Evolutionary conservation across 35 echinoderm and acorn worm species (phyloP).

Genomic region (Lytechinus pictus): DNA sequence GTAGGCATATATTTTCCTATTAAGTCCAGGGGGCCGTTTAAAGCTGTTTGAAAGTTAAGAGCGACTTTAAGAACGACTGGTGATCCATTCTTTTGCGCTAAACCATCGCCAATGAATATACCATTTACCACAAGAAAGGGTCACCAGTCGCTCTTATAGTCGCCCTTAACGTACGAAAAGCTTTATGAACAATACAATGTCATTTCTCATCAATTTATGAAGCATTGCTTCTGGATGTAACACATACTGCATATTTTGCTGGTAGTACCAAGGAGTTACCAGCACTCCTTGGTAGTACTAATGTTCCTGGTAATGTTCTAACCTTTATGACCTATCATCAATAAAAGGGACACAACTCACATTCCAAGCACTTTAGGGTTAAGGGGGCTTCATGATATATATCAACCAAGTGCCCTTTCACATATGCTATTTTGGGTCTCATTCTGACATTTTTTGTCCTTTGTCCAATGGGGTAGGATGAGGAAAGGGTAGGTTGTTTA

Average conservation of each 20-base stretch:
- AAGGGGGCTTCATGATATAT: background rate
- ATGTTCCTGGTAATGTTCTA: background rate
- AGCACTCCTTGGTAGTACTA: background rate
- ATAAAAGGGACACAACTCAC: background rate
- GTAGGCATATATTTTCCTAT: too few relatives aligned
- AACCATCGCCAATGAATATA: too few relatives aligned
- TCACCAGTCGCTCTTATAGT: too few relatives aligned
- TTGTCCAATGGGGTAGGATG: background rate
- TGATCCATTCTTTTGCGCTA: too few relatives aligned
- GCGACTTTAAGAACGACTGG: too few relatives aligned
- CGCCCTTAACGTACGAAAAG: too few relatives aligned
- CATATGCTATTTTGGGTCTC: background rate
- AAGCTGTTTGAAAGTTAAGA: too few relatives aligned
- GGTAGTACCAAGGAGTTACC: background rate
- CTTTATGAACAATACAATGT: conserved; percentile 10
- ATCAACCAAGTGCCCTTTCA: background rate
- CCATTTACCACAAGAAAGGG: too few relatives aligned
- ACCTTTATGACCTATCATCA: background rate
- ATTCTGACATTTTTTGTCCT: background rate
- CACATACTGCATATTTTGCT: background rate
- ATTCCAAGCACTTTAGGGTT: background rate
- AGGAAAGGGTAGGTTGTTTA: too few relatives aligned
- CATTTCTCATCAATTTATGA: background rate
- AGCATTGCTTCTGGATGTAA: background rate
- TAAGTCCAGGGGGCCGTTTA: too few relatives aligned